Percentiles rank a stretch among this genome's conserved stretches.
Evolutionary conservation across 1,140 invertebrate genomes (phyloP).

Genomic region (Galendromus occidentalis): DNA sequence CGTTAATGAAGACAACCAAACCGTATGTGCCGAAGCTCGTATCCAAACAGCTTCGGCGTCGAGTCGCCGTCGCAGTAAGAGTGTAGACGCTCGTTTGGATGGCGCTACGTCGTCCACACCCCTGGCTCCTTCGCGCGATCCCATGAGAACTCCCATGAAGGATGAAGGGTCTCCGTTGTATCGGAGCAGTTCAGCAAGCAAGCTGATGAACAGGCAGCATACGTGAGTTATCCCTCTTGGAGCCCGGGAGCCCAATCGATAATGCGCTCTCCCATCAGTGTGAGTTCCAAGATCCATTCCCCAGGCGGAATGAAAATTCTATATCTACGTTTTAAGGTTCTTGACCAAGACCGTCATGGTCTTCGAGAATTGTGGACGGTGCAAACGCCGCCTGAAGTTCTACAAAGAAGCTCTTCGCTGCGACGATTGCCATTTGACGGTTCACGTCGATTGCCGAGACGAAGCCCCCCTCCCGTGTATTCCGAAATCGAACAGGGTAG

Average conservation of each 20-base stretch:
- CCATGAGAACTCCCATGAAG: background rate
- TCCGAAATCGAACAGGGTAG: background rate
- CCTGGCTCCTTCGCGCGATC: background rate
- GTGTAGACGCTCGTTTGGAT: background rate
- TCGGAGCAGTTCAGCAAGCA: background rate
- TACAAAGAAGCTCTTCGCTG: background rate
- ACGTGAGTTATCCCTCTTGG: background rate
- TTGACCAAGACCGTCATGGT: background rate
- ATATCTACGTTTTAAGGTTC: background rate
- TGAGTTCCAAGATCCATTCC: background rate
- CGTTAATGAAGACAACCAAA: background rate
- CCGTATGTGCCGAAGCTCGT: background rate
- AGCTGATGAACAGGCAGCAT: slow-evolving; percentile 1
- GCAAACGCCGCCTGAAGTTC: slow-evolving; percentile 2
- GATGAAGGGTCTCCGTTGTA: background rate
- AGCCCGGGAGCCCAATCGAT: too few species aligned
- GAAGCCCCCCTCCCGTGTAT: background rate
- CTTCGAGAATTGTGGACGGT: background rate
- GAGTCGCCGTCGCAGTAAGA: background rate
- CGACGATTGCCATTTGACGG: background rate
- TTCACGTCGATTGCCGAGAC: background rate
- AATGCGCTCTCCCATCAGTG: background rate
- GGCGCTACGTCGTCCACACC: background rate
- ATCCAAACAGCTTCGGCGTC: background rate
- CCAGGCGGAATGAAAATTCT: too few species aligned